Conservation (phyloP, 2,888 invertebrate genomes). For the Penaeus monodon region DNA sequence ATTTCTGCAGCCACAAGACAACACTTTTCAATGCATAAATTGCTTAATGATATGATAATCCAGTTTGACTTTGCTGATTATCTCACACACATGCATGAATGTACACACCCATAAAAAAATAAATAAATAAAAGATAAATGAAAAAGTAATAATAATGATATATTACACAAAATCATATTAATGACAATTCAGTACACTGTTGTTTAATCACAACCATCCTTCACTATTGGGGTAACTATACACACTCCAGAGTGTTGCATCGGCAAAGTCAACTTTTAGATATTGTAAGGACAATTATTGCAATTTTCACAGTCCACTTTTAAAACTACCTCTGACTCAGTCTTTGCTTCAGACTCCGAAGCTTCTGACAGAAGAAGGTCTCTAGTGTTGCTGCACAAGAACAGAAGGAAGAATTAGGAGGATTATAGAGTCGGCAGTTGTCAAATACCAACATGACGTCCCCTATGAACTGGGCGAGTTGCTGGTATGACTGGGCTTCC, state of each 20-base stretch:
- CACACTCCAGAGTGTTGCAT: background rate
- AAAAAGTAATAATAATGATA: too few species aligned
- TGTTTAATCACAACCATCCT: conserved; percentile 1
- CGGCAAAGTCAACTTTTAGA: background rate
- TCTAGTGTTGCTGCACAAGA: conserved; percentile 96
- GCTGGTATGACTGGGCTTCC: conserved; percentile 84
- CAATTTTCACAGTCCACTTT: background rate
- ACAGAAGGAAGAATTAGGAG: conserved; percentile 94
- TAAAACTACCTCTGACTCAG: conserved; percentile 40
- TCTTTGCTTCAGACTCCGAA: conserved; percentile 69
- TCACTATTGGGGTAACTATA: background rate
- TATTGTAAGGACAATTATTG: background rate
- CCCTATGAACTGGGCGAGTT: conserved; percentile 93
- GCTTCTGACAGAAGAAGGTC: conserved; percentile 94
- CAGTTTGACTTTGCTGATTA: too few species aligned
- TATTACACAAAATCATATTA: too few species aligned
- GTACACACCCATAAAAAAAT: too few species aligned
- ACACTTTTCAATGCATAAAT: too few species aligned
- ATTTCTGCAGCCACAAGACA: too few species aligned
- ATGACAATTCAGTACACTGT: too few species aligned
- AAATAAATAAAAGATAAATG: too few species aligned
- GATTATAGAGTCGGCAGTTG: conserved; percentile 98
- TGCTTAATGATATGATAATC: too few species aligned
- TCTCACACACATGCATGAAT: too few species aligned
- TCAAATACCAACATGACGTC: conserved; percentile 99